Evolutionary conservation across 2,797 vertebrate species (phyloP), one percentile per base, ranked within the genome.

Genomic region (Catostomus latipinnis): DNA sequence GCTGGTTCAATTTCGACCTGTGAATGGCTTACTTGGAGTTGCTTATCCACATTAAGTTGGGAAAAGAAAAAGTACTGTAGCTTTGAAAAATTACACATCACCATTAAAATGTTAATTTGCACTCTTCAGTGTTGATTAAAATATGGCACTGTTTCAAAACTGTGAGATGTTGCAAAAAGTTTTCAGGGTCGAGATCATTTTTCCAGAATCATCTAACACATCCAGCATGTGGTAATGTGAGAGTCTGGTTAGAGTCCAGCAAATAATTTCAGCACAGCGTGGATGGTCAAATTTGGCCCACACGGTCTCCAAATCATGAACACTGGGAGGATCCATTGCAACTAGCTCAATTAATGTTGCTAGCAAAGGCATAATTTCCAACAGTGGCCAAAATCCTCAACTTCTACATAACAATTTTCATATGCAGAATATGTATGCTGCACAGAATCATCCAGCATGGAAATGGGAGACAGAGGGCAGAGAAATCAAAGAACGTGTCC

Each of bases 401-500:
- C 22, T 52, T 63, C 14, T 46, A 62, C 22, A 6, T 53, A 14
- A 67, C 52, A 45, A 34, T 34, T 2, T 34, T 3, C 3, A 34
- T 34, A 2, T 4, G 34, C 34, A 34, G 34, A 34, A 34, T 34
- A 34, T 34, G 34, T 46, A 13, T 65, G 10, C 71, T 60, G 61
- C 70, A 74, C 62, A 71, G 11, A 12, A n/a, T 43, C 9, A 71
- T 73, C 61, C 56, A 54, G 62, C 34, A 5, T 83, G 62, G 72
- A 71, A 76, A 79, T 56, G n/a, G 8, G 10, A 76, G 52, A 84
- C 49, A 54, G 57, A 80, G 72, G 66, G 48, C 56, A 79, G 57
- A 57, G 78, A 84, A 90, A 90, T 92, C 88, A 92, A 93, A 93
- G 90, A 89, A 86, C 88, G 88, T 88, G 85, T 92, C 88, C 88